Evolutionary conservation across 2,797 vertebrate species (phyloP).

Genomic region (Syngnathus acus): DNA sequence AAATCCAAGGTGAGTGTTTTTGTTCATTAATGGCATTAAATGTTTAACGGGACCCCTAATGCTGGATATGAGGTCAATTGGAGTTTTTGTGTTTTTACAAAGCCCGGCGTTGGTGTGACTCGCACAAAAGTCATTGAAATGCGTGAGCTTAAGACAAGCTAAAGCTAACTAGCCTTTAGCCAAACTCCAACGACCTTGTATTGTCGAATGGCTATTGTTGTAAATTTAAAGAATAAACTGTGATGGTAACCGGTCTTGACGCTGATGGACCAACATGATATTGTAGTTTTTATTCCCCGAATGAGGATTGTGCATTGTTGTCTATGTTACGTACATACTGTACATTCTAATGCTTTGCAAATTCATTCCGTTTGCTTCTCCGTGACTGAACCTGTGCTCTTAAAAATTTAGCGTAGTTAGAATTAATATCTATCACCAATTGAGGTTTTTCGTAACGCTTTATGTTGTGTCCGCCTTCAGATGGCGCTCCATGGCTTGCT

Average conservation of each 20-base stretch:
- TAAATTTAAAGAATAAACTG: background rate
- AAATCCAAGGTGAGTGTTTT: conserved; percentile 65
- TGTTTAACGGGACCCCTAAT: fast-evolving
- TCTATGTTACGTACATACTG: background rate
- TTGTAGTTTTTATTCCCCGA: background rate
- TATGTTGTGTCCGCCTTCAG: conserved; percentile 9
- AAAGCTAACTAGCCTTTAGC: background rate
- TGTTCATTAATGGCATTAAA: fast-evolving
- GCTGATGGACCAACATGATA: background rate
- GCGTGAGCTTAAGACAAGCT: background rate
- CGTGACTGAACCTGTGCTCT: background rate
- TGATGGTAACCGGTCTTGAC: background rate
- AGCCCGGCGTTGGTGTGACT: background rate
- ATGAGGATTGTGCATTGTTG: background rate
- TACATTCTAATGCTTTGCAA: background rate
- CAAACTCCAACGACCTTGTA: fast-evolving
- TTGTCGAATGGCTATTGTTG: no score
- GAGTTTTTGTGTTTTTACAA: fast-evolving
- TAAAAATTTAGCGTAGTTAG: background rate
- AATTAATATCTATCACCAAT: background rate
- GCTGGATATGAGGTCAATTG: background rate
- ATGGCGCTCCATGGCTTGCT: conserved; percentile 81
- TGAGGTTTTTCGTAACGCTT: background rate
- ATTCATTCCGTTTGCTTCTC: background rate
- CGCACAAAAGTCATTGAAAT: no score